phyloP scores from a whole-genome alignment of 2,888 invertebrate species.

The Andrena camellia region DNA sequence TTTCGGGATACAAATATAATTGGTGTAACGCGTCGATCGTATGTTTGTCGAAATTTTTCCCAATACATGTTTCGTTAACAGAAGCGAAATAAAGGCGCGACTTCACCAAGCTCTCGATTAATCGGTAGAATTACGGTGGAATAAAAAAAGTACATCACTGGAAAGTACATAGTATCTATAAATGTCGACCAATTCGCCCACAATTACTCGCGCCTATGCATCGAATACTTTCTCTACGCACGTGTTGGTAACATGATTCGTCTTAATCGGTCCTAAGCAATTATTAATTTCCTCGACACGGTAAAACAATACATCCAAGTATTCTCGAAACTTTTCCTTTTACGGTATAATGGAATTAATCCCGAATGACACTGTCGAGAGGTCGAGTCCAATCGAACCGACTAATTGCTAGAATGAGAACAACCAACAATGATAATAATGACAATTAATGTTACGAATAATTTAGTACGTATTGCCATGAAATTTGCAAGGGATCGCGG shows the following conservation, averaged over 20 bases:
- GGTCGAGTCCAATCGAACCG: constrained; percentile 17
- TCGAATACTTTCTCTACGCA: constrained; percentile 4
- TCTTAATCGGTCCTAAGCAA: constrained; percentile 14
- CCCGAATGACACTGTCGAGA: constrained; percentile 15
- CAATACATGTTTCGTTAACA: constrained; percentile 31
- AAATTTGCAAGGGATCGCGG: constrained; percentile 33
- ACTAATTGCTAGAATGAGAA: not conserved
- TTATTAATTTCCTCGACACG: not conserved
- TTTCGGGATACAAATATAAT: not conserved
- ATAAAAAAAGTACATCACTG: constrained; percentile 33
- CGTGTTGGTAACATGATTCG: not conserved
- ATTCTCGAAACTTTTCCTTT: not conserved
- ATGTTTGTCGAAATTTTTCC: not conserved
- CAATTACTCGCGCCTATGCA: constrained; percentile 1
- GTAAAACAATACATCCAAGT: not conserved
- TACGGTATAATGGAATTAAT: not conserved
- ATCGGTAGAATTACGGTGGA: constrained; percentile 26
- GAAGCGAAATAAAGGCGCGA: constrained; percentile 13
- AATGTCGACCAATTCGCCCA: constrained; percentile 2
- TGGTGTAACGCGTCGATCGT: not conserved
- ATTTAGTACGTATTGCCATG: constrained; percentile 44
- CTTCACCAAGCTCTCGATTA: constrained; percentile 8
- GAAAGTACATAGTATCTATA: constrained; percentile 25
- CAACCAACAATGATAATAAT: constrained; percentile 38
- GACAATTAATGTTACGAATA: constrained; percentile 48